Conservation (phyloP, 1,140 invertebrate species). For the Trichomalopsis sarcophagae region DNA sequence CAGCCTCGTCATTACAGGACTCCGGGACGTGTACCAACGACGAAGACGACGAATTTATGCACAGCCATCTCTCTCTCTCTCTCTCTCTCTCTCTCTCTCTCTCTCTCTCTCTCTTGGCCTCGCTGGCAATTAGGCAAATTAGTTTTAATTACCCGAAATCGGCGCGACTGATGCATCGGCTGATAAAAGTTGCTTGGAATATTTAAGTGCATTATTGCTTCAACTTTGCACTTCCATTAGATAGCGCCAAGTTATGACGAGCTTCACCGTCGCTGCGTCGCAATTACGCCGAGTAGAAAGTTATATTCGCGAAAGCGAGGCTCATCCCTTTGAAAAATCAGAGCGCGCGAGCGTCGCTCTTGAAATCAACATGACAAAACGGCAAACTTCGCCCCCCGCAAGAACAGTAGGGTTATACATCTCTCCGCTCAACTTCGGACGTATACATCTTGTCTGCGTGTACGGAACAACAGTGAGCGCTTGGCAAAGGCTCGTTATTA, state of each 20-base stretch:
- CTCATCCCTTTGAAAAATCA: neutral
- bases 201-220: neutral
- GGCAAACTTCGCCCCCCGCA: neutral
- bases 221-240: neutral
- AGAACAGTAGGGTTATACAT: neutral
- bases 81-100: no score
- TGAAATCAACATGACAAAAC: neutral
- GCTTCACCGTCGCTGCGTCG: neutral
- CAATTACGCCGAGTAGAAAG: neutral
- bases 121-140: no score
- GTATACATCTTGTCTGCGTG: neutral
- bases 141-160: no score
- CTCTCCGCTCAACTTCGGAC: neutral
- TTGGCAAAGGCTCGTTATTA: neutral
- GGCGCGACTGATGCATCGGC: no score
- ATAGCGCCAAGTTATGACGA: neutral
- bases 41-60: neutral
- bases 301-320: neutral
- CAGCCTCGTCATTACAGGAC: neutral
- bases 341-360: neutral
- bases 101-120: no score
- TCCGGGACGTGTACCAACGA: neutral
- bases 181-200: neutral
- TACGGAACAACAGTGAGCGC: neutral
- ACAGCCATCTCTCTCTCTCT: neutral